Evolutionary conservation across 2,888 invertebrate genomes (phyloP), one percentile per base, ranked within the genome.

Genomic region (Meliscaeva auricollis): DNA sequence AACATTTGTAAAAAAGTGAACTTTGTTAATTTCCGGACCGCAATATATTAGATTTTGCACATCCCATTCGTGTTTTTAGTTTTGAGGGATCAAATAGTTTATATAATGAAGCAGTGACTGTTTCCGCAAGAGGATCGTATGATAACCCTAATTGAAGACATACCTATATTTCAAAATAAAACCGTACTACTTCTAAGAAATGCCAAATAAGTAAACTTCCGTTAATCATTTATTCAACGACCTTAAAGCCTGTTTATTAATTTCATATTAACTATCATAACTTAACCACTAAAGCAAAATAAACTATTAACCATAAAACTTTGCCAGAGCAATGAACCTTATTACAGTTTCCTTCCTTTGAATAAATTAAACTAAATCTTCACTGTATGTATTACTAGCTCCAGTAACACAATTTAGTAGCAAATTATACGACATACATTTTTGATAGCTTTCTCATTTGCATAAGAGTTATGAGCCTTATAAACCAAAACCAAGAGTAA

Each of bases 401-500:
- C 44, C 8, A 46, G 11, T 64, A 46, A 32, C 46, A 64, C 46
- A 22, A 50, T 50, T 50, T 50, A 50, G 15, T 50, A 50, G 50
- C 20, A 44, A 15, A 62, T 30, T 15, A 46, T 44, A 22, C n/a
- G 46, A 46, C 64, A 64, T 64, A 64, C 30, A 64, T 46, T 5
- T 32, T 46, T 64, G 64, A 64, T 46, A 64, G 64, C 64, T 32
- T 64, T 46, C n/a, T n/a, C 17, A 46, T 64, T 64, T 46, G 46
- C 64, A 64, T 64, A 46, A 64, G 30, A 44, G 17, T 64, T 20
- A 64, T 64, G 64, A 64, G 46, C 30, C 64, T 62, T 17, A 62
- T 44, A 46, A 30, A 60, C 22, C 3, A 26, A 17, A 46, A 17
- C 7, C 1, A 46, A 17, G 26, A 30, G n/a, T 9, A 9, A 8